These are phyloP conservation scores for Astyanax mexicanus DNA, from an alignment of 2,797 vertebrate genomes.

Conservation along the genomic window DNA sequence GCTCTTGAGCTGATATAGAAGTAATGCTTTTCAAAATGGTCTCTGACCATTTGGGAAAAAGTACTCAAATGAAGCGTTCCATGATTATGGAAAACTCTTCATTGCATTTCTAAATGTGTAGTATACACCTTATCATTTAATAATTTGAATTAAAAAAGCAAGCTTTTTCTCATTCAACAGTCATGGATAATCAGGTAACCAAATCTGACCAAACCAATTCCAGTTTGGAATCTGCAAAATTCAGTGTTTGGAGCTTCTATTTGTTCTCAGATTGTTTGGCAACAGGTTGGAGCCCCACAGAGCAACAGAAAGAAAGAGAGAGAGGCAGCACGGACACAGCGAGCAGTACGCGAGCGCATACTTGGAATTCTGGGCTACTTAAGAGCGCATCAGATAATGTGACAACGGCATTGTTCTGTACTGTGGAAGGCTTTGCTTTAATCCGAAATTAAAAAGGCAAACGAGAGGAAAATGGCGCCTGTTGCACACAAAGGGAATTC, in stretches of 20 bases:
- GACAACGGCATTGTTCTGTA: constrained; percentile 11
- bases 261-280: constrained; percentile 47
- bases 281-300: constrained; percentile 61
- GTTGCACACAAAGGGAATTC: constrained; percentile 36
- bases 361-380: neutral
- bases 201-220: neutral
- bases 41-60: neutral
- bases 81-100: neutral
- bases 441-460: constrained; percentile 11
- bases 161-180: too few species aligned
- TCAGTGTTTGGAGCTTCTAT: constrained; percentile 1
- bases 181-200: neutral
- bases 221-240: neutral
- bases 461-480: constrained; percentile 16
- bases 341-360: neutral
- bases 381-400: neutral
- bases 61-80: too few species aligned
- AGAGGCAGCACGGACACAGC: neutral
- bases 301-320: constrained; percentile 31
- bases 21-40: neutral
- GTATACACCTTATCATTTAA: too few species aligned
- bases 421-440: neutral
- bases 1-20: neutral
- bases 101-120: neutral
- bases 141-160: neutral